Conservation (phyloP, 1,140 invertebrate genomes). For the Listronotus oregonensis region DNA sequence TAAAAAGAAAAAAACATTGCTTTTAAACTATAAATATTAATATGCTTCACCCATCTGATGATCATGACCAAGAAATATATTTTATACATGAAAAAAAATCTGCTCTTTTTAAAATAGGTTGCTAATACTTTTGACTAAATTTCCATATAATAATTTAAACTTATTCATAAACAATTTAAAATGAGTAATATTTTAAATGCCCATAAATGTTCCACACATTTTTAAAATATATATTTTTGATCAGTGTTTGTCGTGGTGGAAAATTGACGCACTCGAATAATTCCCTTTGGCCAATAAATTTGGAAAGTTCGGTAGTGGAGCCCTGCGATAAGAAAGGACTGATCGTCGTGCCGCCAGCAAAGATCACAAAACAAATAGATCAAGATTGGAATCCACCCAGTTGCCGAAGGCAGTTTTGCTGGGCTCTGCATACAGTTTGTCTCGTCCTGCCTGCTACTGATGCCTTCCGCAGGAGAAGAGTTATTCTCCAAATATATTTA, state of each 20-base stretch:
- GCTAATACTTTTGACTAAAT: too few species aligned
- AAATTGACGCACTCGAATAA: constrained; percentile 44
- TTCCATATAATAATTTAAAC: too few species aligned
- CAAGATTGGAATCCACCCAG: constrained; percentile 55
- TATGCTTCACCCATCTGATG: too few species aligned
- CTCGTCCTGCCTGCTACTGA: constrained; percentile 17
- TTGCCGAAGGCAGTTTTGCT: constrained; percentile 45
- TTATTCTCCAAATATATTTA: constrained; percentile 6
- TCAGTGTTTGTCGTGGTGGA: constrained; percentile 15
- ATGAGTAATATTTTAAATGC: too few species aligned
- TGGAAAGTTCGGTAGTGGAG: constrained; percentile 42
- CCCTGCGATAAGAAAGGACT: constrained; percentile 52
- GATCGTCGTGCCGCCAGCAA: constrained; percentile 52
- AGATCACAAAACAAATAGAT: constrained; percentile 58
- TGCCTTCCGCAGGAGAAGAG: constrained; percentile 1
- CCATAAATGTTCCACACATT: neutral
- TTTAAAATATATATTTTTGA: constrained; percentile 8
- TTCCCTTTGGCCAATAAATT: constrained; percentile 45
- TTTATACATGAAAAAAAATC: too few species aligned
- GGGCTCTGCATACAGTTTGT: constrained; percentile 50
- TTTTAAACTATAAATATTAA: too few species aligned
- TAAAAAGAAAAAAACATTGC: too few species aligned
- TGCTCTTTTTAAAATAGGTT: too few species aligned
- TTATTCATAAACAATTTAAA: too few species aligned
- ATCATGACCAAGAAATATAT: too few species aligned